These are phyloP conservation scores for Mechanitis mazaeus DNA, from an alignment of 2,888 invertebrate species.

Conservation along the genomic window DNA sequence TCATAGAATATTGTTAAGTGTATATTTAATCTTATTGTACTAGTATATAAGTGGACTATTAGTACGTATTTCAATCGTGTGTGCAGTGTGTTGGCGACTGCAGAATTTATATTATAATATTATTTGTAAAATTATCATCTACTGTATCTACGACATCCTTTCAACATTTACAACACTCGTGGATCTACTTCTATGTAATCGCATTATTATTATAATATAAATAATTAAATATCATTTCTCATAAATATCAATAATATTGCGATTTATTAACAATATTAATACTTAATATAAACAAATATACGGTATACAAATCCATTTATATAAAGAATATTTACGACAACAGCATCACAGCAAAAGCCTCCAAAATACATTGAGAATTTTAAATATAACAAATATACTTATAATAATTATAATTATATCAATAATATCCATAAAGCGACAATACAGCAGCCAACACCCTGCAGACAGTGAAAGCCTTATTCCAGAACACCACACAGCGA, in stretches of 20 bases:
- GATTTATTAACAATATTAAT: constrained; percentile 37
- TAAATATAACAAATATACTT: constrained; percentile 29
- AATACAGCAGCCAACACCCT: constrained; percentile 72
- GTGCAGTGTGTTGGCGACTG: constrained; percentile 73
- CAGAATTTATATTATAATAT: constrained; percentile 38
- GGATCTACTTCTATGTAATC: constrained; percentile 58
- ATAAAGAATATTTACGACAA: constrained; percentile 40
- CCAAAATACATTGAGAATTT: constrained; percentile 45
- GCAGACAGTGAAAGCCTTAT: constrained; percentile 73
- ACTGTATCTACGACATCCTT: constrained; percentile 44
- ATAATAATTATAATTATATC: constrained; percentile 27
- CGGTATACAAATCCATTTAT: constrained; percentile 31
- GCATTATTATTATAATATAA: constrained; percentile 31
- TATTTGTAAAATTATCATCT: constrained; percentile 31
- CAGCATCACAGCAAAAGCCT: constrained; percentile 63
- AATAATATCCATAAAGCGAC: constrained; percentile 38
- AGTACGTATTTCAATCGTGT: constrained; percentile 39
- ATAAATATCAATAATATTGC: constrained; percentile 30
- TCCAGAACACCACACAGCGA: constrained; percentile 67
- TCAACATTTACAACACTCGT: constrained; percentile 61
- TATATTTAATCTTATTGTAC: background rate
- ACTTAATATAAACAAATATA: constrained; percentile 31
- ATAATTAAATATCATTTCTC: constrained; percentile 1
- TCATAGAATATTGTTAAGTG: background rate
- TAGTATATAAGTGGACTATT: background rate